phyloP scores from a whole-genome alignment of 1,140 invertebrate genomes.

The Cyrtorhinus lividipennis region DNA sequence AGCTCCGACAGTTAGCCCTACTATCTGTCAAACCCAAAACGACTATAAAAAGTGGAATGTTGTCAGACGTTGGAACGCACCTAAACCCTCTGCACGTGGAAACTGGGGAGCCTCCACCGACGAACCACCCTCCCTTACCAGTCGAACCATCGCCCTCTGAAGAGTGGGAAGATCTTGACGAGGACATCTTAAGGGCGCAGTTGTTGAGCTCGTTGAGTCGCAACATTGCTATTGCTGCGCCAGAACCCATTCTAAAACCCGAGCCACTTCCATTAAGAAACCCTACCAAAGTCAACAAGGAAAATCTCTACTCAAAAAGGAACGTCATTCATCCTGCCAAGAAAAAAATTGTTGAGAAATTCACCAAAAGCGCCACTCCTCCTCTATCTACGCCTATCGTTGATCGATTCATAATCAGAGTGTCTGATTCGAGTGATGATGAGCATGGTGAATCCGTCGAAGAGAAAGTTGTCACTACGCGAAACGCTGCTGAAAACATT shows the following conservation, averaged over 20 bases:
- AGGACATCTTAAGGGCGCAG: constrained; percentile 19
- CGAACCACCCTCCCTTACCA: too few species aligned
- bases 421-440: constrained; percentile 7
- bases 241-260: too few species aligned
- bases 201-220: constrained; percentile 16
- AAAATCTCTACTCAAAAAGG: constrained; percentile 5
- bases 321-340: neutral
- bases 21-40: constrained; percentile 10
- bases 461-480: neutral
- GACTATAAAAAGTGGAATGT: neutral
- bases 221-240: too few species aligned
- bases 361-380: neutral
- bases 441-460: neutral
- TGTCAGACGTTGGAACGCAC: neutral
- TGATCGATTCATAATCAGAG: constrained; percentile 12
- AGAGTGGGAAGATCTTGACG: constrained; percentile 19
- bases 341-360: neutral
- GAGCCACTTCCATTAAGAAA: too few species aligned
- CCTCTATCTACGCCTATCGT: neutral
- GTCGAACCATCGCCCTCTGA: neutral
- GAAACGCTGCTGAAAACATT: neutral
- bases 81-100: neutral
- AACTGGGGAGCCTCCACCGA: too few species aligned
- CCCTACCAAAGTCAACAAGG: neutral
- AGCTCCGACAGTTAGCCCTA: neutral